Evolutionary conservation across 92 coral and sea anemone species (phyloP), one percentile per base, ranked within the genome.

Genomic region (Phymanthus crucifer): DNA sequence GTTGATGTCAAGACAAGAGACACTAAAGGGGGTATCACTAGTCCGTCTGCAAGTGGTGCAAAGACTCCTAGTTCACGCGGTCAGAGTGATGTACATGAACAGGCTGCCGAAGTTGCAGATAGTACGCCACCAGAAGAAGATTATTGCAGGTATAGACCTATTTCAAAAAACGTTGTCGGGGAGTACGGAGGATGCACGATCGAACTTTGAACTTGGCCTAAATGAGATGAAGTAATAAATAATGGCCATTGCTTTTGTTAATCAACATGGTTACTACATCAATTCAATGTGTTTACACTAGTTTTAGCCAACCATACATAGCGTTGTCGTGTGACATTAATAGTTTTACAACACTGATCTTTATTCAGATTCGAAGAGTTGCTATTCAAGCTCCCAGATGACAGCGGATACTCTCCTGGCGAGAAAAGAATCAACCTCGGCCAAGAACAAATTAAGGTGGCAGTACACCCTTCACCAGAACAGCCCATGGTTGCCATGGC

Each of bases 401-500:
- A 75, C 76, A 89, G 74, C 66, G 95, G 91, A 12, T 69, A 76
- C 86, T 83, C 83, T 47, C 83, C 87, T 18, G 98, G 95, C 16
- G 67, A 88, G 35, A 80, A 77, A 40, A 52, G 56, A 24, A 74
- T 72, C 47, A 78, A 93, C 79, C 54, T 87, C 16, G 76, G 75
- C 7, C 87, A 88, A 33, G 90, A 88, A 67, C 90, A 94, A 34
- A 52, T 95, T 36, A 86, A 93, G 81, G 83, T 95, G 40, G 96
- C 97, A 16, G 87, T 95, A 4, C 99, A 95, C 64, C 94, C 94
- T 14, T 85, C 86, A 7, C 73, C 43, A 31, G 92, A 87, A 73
- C 82, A 81, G 13, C 94, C 93, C 66, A 93, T 95, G 93, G 84
- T 93, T 38, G 99, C 99, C 74, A 89, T 95, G 89, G 90, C 94